Conservation (phyloP, 2,888 invertebrate genomes). For the Synergus gifuensis region DNA sequence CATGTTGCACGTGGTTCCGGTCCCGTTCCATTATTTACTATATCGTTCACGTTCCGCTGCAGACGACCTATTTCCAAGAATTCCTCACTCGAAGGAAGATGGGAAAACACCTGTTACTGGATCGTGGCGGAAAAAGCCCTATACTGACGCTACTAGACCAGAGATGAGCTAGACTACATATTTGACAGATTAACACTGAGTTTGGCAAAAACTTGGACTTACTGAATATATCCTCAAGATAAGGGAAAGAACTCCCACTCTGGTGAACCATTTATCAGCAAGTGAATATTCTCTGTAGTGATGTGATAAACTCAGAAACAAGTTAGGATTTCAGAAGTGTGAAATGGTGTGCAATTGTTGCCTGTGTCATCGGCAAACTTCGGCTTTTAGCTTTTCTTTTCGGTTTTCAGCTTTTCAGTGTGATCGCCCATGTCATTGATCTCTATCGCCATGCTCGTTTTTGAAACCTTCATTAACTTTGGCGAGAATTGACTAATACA, state of each 20-base stretch:
- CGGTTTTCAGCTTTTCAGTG: neutral
- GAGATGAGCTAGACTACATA: too few species aligned
- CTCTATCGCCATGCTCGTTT: neutral
- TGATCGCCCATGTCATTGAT: neutral
- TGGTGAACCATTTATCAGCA: neutral
- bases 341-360: constrained; percentile 10
- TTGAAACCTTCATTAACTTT: constrained; percentile 8
- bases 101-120: constrained; percentile 32
- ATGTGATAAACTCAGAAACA: constrained; percentile 1
- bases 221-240: neutral
- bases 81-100: neutral
- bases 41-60: neutral
- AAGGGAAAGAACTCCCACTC: neutral
- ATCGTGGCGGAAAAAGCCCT: constrained; percentile 16
- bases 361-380: neutral
- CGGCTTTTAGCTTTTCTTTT: neutral
- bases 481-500: neutral
- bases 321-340: neutral
- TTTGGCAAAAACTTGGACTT: neutral
- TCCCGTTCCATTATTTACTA: constrained; percentile 10
- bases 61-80: neutral
- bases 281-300: neutral
- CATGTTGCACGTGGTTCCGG: constrained; percentile 29
- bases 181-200: neutral
- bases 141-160: neutral